A percentile compares a stretch with the other conserved stretches of the same genome.
phyloP scores from a whole-genome alignment of 2,113 vertebrate genomes.

The Columba janthina region DNA sequence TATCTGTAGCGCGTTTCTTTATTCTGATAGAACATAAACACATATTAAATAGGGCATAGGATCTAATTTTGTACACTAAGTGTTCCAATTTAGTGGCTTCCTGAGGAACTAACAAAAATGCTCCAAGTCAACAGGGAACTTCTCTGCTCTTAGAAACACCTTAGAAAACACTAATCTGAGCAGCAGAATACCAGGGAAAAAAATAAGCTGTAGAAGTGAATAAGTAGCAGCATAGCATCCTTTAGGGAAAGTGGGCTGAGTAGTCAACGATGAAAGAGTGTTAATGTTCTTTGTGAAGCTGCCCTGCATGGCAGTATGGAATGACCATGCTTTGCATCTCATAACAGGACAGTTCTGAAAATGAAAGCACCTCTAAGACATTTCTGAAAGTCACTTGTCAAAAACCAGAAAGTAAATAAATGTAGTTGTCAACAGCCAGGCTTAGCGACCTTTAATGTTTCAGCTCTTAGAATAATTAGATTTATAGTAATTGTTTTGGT shows the following conservation, averaged over 20 bases:
- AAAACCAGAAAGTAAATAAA: not conserved
- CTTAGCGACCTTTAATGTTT: not conserved
- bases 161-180: not conserved
- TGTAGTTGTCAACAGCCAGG: not conserved
- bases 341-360: not conserved
- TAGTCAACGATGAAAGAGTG: not conserved
- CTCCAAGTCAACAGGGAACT: not conserved
- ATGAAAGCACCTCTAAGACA: not conserved
- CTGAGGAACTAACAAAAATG: not conserved
- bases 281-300: not conserved
- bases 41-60: not conserved
- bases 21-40: slow-evolving; percentile 8
- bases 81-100: not conserved
- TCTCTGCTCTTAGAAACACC: not conserved
- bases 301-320: not conserved
- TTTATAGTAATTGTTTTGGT: not conserved
- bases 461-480: not conserved
- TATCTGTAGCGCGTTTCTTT: not conserved
- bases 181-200: not conserved
- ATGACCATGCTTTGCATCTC: not conserved
- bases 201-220: not conserved
- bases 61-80: slow-evolving; percentile 24
- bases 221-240: not conserved
- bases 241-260: not conserved
- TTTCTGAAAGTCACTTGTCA: not conserved